Evolutionary conservation across 2,888 invertebrate species (phyloP), one percentile per base, ranked within the genome.

Genomic region (Peribatodes rhomboidaria): DNA sequence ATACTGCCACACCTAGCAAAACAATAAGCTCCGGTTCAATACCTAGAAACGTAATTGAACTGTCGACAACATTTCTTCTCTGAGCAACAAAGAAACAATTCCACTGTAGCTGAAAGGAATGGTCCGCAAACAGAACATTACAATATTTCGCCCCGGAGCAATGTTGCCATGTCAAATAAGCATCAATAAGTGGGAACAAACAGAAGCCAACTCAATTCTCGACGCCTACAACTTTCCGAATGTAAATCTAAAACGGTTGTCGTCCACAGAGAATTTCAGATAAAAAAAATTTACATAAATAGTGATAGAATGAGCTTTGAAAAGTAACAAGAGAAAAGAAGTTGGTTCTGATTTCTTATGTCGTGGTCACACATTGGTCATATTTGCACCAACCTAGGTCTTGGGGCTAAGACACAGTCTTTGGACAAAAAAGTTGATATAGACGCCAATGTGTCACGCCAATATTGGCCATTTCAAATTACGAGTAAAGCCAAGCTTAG

Each of bases 131-230:
- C 35, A 42, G 35, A 60, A 54, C 42, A 31, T 52, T 67, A 56
- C 33, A 52, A 59, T 50, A 37, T 42, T 20, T 61, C 53, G 55
- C 57, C 63, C 35, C 37, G 18, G 18, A 53, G 54, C 59, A 60
- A 37, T 60, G 18, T 56, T 64, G 52, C 39, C 44, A 35, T 39
- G 59, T 49, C 46, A 50, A 59, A 53, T 49, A 55, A 49, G 55
- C 50, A 57, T 59, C 49, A 63, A 53, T 53, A 67, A 57, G 57
- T 39, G 18, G 39, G 46, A 41, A 60, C 54, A 66, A 65, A 59
- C 18, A 55, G 39, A 46, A 50, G 3, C 50, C 22, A 42, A 67
- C 42, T 14, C 44, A 61, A 58, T 22, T 41, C 41, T 50, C 53
- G 33, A 53, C 33, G 55, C 53, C 56, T 46, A 65, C 66, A 60